phyloP scores from a whole-genome alignment of 2,888 invertebrate species.

The Lasioglossum lativentre region DNA sequence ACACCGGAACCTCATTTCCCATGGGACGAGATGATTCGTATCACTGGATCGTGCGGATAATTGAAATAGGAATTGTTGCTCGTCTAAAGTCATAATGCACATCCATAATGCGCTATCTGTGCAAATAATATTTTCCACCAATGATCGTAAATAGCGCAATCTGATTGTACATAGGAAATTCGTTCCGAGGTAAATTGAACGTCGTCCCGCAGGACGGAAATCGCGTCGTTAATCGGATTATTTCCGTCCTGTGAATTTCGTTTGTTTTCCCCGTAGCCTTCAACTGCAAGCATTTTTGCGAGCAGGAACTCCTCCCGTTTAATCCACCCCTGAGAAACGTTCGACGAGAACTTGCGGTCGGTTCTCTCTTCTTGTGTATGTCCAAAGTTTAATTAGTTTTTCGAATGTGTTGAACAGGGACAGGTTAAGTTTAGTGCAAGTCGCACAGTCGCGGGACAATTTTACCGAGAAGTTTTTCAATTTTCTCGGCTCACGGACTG shows the following conservation, averaged over 20 bases:
- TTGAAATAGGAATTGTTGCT: no score
- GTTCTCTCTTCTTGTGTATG: conserved; percentile 70
- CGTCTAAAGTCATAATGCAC: no score
- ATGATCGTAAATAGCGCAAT: background rate
- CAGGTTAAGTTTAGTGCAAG: conserved; percentile 77
- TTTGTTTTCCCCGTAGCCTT: conserved; percentile 27
- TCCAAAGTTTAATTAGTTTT: conserved; percentile 84
- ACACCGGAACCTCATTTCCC: background rate
- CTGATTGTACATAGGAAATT: background rate
- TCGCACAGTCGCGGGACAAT: conserved; percentile 79
- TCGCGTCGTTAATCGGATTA: conserved; percentile 33
- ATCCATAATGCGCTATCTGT: no score
- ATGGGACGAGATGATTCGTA: background rate
- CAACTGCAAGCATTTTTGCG: conserved; percentile 57
- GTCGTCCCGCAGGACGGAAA: conserved; percentile 17
- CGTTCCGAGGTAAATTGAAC: background rate
- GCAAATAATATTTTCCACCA: background rate
- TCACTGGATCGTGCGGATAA: no score
- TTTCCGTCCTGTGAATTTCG: conserved; percentile 41
- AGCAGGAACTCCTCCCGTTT: conserved; percentile 49
- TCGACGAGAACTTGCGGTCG: conserved; percentile 64
- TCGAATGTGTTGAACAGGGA: conserved; percentile 76
- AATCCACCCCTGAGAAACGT: conserved; percentile 65
- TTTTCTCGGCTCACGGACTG: conserved; percentile 78
- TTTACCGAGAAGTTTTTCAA: conserved; percentile 84